These are phyloP conservation scores for Sialia sialis DNA, from an alignment of 2,113 vertebrate species.

Conservation along the genomic window DNA sequence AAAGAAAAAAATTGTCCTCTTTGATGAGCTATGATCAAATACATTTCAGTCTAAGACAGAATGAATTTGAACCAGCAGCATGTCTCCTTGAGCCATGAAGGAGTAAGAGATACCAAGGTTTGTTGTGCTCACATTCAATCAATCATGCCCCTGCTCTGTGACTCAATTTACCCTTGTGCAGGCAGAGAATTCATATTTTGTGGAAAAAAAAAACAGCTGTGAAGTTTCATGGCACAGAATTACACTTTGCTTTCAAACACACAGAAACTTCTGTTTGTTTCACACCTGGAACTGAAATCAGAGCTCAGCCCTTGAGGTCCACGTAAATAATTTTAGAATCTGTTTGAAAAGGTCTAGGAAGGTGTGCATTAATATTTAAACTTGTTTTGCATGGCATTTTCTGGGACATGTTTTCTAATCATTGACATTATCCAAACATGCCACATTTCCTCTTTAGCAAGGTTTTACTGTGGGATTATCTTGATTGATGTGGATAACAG, in stretches of 20 bases:
- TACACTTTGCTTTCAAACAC: background rate
- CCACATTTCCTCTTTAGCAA: slow-evolving; percentile 37
- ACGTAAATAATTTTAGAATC: background rate
- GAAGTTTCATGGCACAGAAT: background rate
- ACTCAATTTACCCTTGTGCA: background rate
- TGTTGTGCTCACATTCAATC: background rate
- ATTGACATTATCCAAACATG: slow-evolving; percentile 34
- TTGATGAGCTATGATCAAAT: background rate
- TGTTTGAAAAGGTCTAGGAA: background rate
- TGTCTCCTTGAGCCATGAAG: background rate
- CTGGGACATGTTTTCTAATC: slow-evolving; percentile 34
- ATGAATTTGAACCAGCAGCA: background rate
- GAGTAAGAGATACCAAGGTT: background rate
- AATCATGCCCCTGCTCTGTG: background rate
- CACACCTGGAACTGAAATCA: background rate
- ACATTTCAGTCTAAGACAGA: background rate
- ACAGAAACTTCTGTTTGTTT: background rate
- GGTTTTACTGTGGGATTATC: slow-evolving; percentile 25
- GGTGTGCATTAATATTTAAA: slow-evolving; percentile 40
- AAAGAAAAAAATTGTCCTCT: background rate
- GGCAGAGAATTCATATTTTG: background rate
- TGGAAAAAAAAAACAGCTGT: background rate
- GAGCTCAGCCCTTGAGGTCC: background rate
- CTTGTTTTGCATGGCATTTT: background rate
- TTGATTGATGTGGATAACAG: slow-evolving; percentile 30